These are phyloP conservation scores for Drosophila erecta DNA, from an alignment of 1,140 invertebrate genomes.

Conservation along the genomic window DNA sequence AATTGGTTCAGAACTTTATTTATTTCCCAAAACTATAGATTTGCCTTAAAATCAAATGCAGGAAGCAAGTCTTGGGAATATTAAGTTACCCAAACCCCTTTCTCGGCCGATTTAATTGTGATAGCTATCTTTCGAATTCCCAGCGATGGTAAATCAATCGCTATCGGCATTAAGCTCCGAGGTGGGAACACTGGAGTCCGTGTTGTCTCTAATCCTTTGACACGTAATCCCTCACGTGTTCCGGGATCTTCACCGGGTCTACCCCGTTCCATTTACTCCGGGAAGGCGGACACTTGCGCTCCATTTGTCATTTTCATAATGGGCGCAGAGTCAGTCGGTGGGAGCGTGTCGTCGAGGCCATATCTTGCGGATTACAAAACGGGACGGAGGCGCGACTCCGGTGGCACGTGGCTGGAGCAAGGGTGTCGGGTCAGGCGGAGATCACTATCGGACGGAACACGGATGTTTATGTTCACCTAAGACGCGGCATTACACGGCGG, in stretches of 20 bases:
- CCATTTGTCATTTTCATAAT: slow-evolving; percentile 80
- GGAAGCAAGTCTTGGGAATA: too few species aligned
- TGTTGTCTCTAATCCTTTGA: slow-evolving; percentile 60
- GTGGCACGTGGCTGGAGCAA: slow-evolving; percentile 49
- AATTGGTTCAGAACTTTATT: too few species aligned
- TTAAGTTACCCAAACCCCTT: neutral
- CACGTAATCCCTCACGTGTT: slow-evolving; percentile 59
- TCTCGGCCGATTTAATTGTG: neutral
- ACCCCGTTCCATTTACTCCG: slow-evolving; percentile 38
- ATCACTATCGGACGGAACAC: slow-evolving; percentile 59
- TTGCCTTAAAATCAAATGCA: too few species aligned
- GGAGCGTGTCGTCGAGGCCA: slow-evolving; percentile 59
- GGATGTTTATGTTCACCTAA: slow-evolving; percentile 74
- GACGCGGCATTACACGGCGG: slow-evolving; percentile 42
- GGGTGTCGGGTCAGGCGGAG: slow-evolving; percentile 16
- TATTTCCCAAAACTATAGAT: too few species aligned
- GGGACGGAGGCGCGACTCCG: slow-evolving; percentile 23
- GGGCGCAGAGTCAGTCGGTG: slow-evolving; percentile 41
- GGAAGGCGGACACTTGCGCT: slow-evolving; percentile 52
- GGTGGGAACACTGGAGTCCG: slow-evolving; percentile 27
- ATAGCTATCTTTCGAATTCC: slow-evolving; percentile 13
- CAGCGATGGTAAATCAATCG: slow-evolving; percentile 24
- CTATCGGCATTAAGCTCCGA: slow-evolving; percentile 12
- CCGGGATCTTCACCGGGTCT: slow-evolving; percentile 6
- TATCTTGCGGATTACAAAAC: slow-evolving; percentile 63